phyloP scores from a whole-genome alignment of 1,140 invertebrate species.

The Sitophilus oryzae region DNA sequence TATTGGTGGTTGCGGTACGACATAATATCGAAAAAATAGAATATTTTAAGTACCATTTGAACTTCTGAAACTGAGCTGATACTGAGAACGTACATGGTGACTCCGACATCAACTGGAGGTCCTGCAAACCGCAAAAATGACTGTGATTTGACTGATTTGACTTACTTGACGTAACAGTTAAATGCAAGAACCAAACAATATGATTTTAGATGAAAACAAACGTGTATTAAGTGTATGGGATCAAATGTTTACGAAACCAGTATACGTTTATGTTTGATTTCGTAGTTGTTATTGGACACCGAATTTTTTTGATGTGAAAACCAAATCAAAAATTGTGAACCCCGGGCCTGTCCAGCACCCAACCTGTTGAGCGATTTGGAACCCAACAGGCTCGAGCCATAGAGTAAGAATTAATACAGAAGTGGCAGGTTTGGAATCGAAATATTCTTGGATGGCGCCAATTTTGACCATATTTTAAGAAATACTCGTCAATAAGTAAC shows the following conservation, averaged over 20 bases:
- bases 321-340: conserved; percentile 24
- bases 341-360: conserved; percentile 24
- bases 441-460: too few species aligned
- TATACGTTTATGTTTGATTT: background rate
- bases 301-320: conserved; percentile 13
- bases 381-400: conserved; percentile 12
- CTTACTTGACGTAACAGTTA: conserved; percentile 2
- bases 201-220: too few species aligned
- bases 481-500: too few species aligned
- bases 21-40: conserved; percentile 10
- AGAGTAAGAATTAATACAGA: too few species aligned
- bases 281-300: background rate
- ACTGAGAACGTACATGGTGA: conserved; percentile 97
- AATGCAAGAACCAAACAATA: too few species aligned
- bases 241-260: too few species aligned
- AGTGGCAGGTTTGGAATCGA: too few species aligned
- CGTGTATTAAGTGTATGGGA: too few species aligned
- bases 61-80: conserved; percentile 98
- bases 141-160: conserved; percentile 1
- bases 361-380: conserved; percentile 1
- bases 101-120: conserved; percentile 91
- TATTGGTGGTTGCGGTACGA: background rate
- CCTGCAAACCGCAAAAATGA: conserved; percentile 60
- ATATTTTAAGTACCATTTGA: conserved; percentile 90
- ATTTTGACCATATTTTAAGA: too few species aligned